A percentile compares a stretch with the other conserved stretches of the same genome.
Conservation (phyloP, 1,140 invertebrate species). For the Homalodisca vitripennis region DNA sequence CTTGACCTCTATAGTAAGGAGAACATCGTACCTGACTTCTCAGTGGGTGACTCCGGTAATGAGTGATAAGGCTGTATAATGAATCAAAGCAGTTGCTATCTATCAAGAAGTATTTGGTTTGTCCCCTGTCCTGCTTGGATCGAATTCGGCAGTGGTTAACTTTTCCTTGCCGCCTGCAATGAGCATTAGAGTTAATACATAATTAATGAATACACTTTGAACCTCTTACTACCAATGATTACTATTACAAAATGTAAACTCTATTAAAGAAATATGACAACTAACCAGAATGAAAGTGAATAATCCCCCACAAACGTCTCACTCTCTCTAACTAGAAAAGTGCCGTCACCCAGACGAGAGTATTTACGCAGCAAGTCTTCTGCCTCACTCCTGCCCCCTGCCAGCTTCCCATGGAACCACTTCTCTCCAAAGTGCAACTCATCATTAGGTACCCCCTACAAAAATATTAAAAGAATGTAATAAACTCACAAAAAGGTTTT, state of each 20-base stretch:
- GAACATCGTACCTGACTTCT: constrained; percentile 65
- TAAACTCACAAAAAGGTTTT: no score
- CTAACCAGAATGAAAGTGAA: constrained; percentile 86
- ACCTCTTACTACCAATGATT: no score
- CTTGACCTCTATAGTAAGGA: no score
- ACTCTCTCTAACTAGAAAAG: constrained; percentile 92
- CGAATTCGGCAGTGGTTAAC: constrained; percentile 94
- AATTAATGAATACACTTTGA: no score
- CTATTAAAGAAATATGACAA: no score
- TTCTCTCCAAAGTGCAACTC: constrained; percentile 93
- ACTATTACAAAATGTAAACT: no score
- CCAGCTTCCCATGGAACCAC: constrained; percentile 92
- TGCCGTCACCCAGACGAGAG: constrained; percentile 88
- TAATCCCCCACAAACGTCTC: constrained; percentile 97
- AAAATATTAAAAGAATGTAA: no score
- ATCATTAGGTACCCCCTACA: constrained; percentile 63
- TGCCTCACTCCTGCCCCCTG: constrained; percentile 72
- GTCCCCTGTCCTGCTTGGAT: constrained; percentile 82
- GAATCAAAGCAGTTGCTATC: constrained; percentile 90
- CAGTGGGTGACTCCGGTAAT: constrained; percentile 84
- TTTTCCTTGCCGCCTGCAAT: constrained; percentile 70
- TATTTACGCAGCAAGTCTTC: constrained; percentile 74
- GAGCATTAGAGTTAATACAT: neutral
- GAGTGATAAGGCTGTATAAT: constrained; percentile 87
- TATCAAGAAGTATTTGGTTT: constrained; percentile 89